Conservation (phyloP, 2,113 vertebrate genomes). For the Nettapus auritus region DNA sequence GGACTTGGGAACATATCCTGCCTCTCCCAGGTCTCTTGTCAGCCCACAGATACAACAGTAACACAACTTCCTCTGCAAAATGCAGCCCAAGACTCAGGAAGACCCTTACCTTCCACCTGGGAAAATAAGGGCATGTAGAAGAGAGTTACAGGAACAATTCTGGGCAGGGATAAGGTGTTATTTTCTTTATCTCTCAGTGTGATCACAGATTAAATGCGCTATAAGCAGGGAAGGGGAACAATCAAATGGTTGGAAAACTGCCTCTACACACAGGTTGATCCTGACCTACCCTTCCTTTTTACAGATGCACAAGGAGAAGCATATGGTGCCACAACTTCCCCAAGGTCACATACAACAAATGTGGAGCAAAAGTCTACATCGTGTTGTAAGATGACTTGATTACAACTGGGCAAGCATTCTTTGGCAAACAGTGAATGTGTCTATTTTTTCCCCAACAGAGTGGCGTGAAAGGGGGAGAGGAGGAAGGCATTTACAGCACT, state of each 20-base stretch:
- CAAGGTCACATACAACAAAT: neutral
- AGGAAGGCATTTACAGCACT: neutral
- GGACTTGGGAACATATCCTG: neutral
- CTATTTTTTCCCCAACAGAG: constrained; percentile 17
- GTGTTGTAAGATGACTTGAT: constrained; percentile 18
- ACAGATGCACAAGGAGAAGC: neutral
- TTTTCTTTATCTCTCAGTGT: neutral
- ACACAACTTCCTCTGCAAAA: neutral
- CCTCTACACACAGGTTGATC: neutral
- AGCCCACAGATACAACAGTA: neutral
- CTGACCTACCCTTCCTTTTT: neutral
- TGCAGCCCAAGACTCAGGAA: neutral
- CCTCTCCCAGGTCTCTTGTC: neutral
- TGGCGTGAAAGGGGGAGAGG: neutral
- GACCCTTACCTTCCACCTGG: neutral
- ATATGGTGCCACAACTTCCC: neutral
- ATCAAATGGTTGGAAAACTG: neutral
- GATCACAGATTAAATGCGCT: neutral
- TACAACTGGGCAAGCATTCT: constrained; percentile 19
- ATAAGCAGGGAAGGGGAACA: neutral
- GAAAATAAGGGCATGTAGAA: neutral
- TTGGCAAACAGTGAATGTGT: constrained; percentile 37
- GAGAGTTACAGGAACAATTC: neutral
- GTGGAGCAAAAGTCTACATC: neutral
- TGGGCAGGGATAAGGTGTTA: neutral